Evolutionary conservation across 2,888 invertebrate genomes (phyloP).

Genomic region (Drosophila siamana): DNA sequence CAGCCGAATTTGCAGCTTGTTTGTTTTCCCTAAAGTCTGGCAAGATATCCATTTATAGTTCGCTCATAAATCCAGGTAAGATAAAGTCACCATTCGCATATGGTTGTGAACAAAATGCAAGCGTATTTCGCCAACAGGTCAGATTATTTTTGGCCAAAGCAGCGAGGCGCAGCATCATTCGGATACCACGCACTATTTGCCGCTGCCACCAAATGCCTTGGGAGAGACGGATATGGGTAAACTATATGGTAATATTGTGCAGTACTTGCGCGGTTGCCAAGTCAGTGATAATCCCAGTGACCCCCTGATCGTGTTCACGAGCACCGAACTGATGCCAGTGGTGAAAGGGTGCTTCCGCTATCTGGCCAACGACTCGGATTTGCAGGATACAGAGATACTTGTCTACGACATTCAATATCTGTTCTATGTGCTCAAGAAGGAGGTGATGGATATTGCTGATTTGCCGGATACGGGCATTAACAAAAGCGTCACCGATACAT

Average conservation of each 20-base stretch:
- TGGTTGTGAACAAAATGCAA: too few species aligned
- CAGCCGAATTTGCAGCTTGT: conserved; percentile 86
- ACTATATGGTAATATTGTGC: conserved; percentile 84
- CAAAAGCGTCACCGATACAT: conserved; percentile 70
- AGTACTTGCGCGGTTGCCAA: conserved; percentile 80
- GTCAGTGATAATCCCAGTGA: conserved; percentile 18
- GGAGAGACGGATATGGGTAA: conserved; percentile 76
- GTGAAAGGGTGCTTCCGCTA: conserved; percentile 82
- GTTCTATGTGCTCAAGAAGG: conserved; percentile 79
- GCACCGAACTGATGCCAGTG: conserved; percentile 72
- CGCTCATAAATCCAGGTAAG: conserved; percentile 85
- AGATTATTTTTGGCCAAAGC: conserved; percentile 85
- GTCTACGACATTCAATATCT: conserved; percentile 81
- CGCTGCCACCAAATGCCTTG: conserved; percentile 84
- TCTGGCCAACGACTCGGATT: conserved; percentile 60
- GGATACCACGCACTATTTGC: conserved; percentile 85
- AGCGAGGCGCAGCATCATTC: conserved; percentile 85
- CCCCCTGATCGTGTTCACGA: conserved; percentile 85
- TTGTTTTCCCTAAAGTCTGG: conserved; percentile 86
- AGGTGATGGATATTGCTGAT: conserved; percentile 73
- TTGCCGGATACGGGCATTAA: conserved; percentile 58
- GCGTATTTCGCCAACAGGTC: conserved; percentile 46
- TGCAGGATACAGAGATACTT: conserved; percentile 45
- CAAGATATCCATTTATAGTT: conserved; percentile 82
- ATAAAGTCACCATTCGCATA: too few species aligned